Percentiles rank a stretch among this genome's conserved stretches.
Conservation (phyloP, 53 echinoderm and acorn worm genomes). For the Patiria pectinifera region DNA sequence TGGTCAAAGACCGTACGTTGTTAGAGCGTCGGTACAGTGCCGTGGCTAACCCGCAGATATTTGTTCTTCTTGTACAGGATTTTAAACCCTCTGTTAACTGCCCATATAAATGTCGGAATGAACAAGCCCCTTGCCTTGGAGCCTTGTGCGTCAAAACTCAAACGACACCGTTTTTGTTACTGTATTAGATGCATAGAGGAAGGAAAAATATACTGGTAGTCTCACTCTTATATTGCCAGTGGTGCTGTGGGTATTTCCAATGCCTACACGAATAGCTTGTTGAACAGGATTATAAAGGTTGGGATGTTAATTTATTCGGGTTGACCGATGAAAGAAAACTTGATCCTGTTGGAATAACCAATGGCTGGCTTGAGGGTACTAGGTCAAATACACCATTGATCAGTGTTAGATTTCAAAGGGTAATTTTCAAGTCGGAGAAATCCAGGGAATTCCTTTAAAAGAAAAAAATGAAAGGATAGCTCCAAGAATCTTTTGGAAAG, state of each 20-base stretch:
- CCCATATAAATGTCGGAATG: slow-evolving; percentile 36
- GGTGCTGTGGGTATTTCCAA: neutral
- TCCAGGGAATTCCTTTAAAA: neutral
- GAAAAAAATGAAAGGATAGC: neutral
- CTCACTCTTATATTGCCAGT: slow-evolving; percentile 22
- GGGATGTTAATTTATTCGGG: slow-evolving; percentile 60
- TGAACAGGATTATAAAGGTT: slow-evolving; percentile 4
- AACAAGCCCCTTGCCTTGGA: neutral
- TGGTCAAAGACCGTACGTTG: slow-evolving; percentile 31
- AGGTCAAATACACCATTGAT: slow-evolving; percentile 38
- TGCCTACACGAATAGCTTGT: neutral
- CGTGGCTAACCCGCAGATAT: slow-evolving; percentile 35
- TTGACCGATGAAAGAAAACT: slow-evolving; percentile 54
- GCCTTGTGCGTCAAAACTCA: neutral
- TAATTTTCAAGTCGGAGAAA: slow-evolving; percentile 23
- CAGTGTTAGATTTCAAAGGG: slow-evolving; percentile 11
- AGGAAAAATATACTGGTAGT: neutral
- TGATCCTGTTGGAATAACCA: slow-evolving; percentile 37
- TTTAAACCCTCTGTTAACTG: slow-evolving; percentile 49
- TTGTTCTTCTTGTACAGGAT: slow-evolving; percentile 42
- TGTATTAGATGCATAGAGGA: no score
- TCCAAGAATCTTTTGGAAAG: neutral
- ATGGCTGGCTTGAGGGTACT: slow-evolving; percentile 33
- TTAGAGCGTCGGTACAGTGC: slow-evolving; percentile 13
- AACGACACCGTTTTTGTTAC: neutral